Conservation (phyloP, 2,888 invertebrate species). For the Thereva unica region DNA sequence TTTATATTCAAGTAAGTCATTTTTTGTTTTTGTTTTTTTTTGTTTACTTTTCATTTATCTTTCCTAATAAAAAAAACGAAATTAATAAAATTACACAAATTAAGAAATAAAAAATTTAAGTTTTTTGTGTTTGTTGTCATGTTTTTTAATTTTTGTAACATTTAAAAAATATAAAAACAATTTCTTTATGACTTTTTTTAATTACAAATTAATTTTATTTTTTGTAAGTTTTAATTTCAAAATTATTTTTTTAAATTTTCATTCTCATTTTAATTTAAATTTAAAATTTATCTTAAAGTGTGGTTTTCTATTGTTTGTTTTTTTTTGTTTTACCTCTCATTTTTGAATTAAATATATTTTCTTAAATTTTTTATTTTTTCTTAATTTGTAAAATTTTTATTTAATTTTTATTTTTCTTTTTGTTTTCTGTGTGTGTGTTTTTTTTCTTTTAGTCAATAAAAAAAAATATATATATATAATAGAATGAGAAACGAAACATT, state of each 20-base stretch:
- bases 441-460: no score
- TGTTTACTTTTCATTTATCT: slow-evolving; percentile 6
- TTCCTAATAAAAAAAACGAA: not conserved
- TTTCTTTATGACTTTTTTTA: no score
- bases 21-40: not conserved
- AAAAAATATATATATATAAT: no score
- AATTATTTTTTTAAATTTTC: not conserved
- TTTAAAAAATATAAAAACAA: no score
- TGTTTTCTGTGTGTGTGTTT: slow-evolving; percentile 2
- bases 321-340: not conserved
- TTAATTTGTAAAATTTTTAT: slow-evolving; percentile 25
- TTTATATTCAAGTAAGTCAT: no score
- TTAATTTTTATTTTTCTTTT: slow-evolving; percentile 35
- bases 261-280: not conserved
- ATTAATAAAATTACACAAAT: no score
- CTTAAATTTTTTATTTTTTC: not conserved
- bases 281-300: no score
- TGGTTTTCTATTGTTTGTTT: not conserved
- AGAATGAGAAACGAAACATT: no score
- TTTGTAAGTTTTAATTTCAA: not conserved
- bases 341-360: not conserved
- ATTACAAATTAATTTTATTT: no score
- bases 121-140: no score
- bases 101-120: no score
- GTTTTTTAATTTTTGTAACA: no score